A percentile compares a stretch with the other conserved stretches of the same genome.
Conservation (phyloP, 2,113 vertebrate species). For the Recurvirostra avosetta region DNA sequence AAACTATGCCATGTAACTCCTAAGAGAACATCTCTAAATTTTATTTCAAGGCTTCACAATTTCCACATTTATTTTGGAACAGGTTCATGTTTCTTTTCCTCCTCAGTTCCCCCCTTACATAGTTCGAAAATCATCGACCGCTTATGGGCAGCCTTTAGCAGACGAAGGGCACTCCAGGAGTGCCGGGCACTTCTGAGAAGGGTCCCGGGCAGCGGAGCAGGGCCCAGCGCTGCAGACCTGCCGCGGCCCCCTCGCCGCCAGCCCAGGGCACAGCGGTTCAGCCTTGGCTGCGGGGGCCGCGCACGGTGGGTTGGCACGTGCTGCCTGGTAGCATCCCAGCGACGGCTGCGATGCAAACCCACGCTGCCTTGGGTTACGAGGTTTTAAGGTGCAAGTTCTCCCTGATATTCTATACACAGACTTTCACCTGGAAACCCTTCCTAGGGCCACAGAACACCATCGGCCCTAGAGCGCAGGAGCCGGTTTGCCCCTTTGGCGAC, state of each 20-base stretch:
- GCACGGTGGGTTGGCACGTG: too few species aligned
- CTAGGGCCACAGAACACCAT: not conserved
- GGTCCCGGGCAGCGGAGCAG: too few species aligned
- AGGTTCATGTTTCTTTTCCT: not conserved
- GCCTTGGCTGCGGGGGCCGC: too few species aligned
- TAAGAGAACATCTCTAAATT: not conserved
- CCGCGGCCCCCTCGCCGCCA: too few species aligned
- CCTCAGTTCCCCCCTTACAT: not conserved
- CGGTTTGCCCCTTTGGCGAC: not conserved
- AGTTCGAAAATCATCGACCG: not conserved
- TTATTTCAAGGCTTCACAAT: not conserved
- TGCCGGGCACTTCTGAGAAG: too few species aligned
- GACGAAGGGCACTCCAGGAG: accelerated
- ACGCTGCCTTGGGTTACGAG: not conserved
- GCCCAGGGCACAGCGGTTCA: too few species aligned
- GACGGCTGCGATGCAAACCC: not conserved
- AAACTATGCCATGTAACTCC: not conserved
- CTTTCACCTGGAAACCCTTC: not conserved
- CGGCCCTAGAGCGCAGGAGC: not conserved
- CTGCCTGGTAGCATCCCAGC: not conserved
- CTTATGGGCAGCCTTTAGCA: not conserved
- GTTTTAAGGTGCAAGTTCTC: not conserved
- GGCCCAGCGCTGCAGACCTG: too few species aligned
- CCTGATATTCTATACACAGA: not conserved
- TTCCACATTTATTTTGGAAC: not conserved